A percentile compares a stretch with the other conserved stretches of the same genome.
phyloP scores from a whole-genome alignment of 2,797 vertebrate genomes.

The Numenius phaeopus region DNA sequence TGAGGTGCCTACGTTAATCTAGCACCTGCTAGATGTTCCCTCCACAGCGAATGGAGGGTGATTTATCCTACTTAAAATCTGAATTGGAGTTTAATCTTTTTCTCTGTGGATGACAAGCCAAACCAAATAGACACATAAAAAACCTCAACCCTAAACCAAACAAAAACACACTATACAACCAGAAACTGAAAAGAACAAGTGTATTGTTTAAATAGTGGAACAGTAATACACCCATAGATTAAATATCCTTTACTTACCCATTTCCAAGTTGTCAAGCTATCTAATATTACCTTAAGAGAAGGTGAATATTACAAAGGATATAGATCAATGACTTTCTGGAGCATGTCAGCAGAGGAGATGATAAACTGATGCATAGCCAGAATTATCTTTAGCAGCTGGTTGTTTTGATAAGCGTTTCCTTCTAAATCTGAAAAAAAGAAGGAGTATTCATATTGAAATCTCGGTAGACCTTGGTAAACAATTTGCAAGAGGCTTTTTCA shows the following conservation, averaged over 20 bases:
- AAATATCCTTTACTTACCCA: constrained; percentile 8
- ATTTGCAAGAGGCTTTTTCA: not conserved
- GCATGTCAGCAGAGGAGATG: constrained; percentile 91
- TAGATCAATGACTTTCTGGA: constrained; percentile 89
- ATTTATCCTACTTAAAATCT: not conserved
- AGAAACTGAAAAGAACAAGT: not conserved
- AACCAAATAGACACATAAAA: not conserved
- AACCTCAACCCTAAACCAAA: not conserved
- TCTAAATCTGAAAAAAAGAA: constrained; percentile 86
- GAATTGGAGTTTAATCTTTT: not conserved
- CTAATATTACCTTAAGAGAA: not conserved
- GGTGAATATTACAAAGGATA: constrained; percentile 87
- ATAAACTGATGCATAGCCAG: constrained; percentile 94
- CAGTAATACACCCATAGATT: not conserved
- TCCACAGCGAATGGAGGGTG: not conserved
- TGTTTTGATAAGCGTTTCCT: constrained; percentile 87
- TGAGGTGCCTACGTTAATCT: not conserved
- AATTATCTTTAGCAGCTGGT: constrained; percentile 90
- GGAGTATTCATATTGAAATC: not conserved
- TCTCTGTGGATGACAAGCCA: not conserved
- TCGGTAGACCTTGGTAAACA: not conserved
- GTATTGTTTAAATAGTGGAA: not conserved
- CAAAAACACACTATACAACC: not conserved
- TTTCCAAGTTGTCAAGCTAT: not conserved
- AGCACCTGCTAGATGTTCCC: not conserved